Conservation (phyloP, 1,140 invertebrate species). For the Lethocerus indicus region DNA sequence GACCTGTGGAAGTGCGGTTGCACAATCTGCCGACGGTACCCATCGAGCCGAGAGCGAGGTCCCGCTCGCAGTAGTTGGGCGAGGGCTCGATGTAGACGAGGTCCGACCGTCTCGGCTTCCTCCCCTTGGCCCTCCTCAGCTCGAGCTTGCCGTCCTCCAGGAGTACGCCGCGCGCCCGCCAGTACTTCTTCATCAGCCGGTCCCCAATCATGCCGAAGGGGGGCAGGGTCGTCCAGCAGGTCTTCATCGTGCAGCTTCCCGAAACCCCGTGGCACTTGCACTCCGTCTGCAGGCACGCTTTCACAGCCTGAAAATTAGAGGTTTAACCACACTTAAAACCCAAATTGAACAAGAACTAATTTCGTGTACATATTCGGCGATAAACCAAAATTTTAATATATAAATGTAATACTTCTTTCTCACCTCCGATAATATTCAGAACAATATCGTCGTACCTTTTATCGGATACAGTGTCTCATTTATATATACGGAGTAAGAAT, state of each 20-base stretch:
- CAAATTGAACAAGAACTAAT: too few relatives aligned
- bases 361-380: too few relatives aligned
- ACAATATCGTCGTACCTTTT: too few relatives aligned
- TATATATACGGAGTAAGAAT: too few relatives aligned
- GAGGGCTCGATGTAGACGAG: constrained; percentile 80
- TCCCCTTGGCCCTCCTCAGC: constrained; percentile 1
- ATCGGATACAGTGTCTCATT: too few relatives aligned
- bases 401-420: too few relatives aligned
- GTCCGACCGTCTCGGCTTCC: constrained; percentile 63
- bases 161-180: constrained; percentile 54
- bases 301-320: constrained; percentile 52
- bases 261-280: constrained; percentile 96
- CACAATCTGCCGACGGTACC: constrained; percentile 74
- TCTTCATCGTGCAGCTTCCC: constrained; percentile 84
- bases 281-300: constrained; percentile 59
- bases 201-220: constrained; percentile 71
- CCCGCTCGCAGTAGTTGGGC: constrained; percentile 78
- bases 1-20: constrained; percentile 63
- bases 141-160: not conserved
- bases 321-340: not conserved
- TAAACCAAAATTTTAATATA: too few relatives aligned
- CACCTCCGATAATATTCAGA: too few relatives aligned
- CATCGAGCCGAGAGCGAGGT: constrained; percentile 53
- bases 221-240: constrained; percentile 83
- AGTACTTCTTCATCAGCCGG: constrained; percentile 66